Percentiles rank a stretch among this genome's conserved stretches.
Evolutionary conservation across 2,113 vertebrate species (phyloP).

Genomic region (Electrona antarctica): DNA sequence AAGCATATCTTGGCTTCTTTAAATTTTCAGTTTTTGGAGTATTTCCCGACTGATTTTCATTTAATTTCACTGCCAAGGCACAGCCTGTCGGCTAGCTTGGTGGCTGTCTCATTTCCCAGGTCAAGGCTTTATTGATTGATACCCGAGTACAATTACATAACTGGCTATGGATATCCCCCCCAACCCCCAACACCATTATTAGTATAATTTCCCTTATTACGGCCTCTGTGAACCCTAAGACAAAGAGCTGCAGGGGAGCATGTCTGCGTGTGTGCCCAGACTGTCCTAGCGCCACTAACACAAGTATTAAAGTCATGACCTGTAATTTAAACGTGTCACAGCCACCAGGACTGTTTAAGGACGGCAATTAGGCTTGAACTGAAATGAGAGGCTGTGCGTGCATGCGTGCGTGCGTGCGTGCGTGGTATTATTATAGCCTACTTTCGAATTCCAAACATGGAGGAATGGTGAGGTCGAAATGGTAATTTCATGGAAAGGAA

Average conservation of each 20-base stretch:
- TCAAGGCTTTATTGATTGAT: conserved; percentile 70
- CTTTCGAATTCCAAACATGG: too few species aligned
- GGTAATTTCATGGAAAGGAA: too few species aligned
- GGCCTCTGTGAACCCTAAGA: conserved; percentile 54
- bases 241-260: not conserved
- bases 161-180: conserved; percentile 43
- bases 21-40: too few species aligned
- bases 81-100: conserved; percentile 38
- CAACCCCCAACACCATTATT: conserved; percentile 43
- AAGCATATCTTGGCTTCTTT: not conserved
- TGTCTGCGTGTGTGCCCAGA: conserved; percentile 8
- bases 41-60: conserved; percentile 56
- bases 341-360: conserved; percentile 44
- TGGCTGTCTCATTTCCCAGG: conserved; percentile 62
- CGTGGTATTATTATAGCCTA: too few species aligned
- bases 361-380: conserved; percentile 37
- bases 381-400: not conserved
- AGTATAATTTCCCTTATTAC: conserved; percentile 63
- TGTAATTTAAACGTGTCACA: conserved; percentile 46
- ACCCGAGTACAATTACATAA: conserved; percentile 66
- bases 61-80: conserved; percentile 31
- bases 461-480: too few species aligned
- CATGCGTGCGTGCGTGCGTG: too few species aligned
- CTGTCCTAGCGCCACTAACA: conserved; percentile 16
- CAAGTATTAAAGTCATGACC: conserved; percentile 52